Evolutionary conservation across 1,140 invertebrate species (phyloP).

Genomic region (Drosophila pruinosa): DNA sequence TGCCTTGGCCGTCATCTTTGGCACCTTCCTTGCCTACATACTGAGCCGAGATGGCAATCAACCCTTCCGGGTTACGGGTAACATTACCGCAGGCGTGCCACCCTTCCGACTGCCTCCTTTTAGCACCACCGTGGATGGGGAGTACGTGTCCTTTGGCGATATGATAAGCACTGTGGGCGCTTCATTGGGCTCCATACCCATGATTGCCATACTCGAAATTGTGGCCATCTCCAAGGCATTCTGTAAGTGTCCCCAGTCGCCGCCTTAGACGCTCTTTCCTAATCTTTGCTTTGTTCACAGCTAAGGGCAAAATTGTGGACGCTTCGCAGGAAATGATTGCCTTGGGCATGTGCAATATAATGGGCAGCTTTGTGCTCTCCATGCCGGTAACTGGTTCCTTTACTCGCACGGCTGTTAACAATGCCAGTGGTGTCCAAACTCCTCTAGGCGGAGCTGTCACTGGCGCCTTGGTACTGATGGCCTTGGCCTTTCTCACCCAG

Average conservation of each 20-base stretch:
- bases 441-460: conserved; percentile 92
- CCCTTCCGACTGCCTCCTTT: conserved; percentile 87
- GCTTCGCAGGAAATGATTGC: conserved; percentile 94
- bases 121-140: conserved; percentile 83
- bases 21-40: conserved; percentile 87
- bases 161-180: conserved; percentile 87
- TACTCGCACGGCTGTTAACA: conserved; percentile 95
- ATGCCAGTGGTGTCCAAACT: conserved; percentile 94
- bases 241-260: conserved; percentile 83
- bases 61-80: conserved; percentile 88
- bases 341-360: conserved; percentile 91
- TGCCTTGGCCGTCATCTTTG: conserved; percentile 90
- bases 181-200: conserved; percentile 87
- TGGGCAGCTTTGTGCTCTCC: conserved; percentile 93
- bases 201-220: conserved; percentile 91
- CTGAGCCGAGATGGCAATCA: conserved; percentile 84
- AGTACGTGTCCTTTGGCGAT: conserved; percentile 84
- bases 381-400: conserved; percentile 95
- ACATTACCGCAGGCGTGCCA: conserved; percentile 86
- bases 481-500: conserved; percentile 88
- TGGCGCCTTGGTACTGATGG: conserved; percentile 87
- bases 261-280: neutral
- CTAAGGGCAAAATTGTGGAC: conserved; percentile 90
- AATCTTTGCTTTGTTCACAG: conserved; percentile 83
- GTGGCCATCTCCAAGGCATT: conserved; percentile 95